phyloP scores from a whole-genome alignment of 2,113 vertebrate genomes.

The Callaeas wilsoni region DNA sequence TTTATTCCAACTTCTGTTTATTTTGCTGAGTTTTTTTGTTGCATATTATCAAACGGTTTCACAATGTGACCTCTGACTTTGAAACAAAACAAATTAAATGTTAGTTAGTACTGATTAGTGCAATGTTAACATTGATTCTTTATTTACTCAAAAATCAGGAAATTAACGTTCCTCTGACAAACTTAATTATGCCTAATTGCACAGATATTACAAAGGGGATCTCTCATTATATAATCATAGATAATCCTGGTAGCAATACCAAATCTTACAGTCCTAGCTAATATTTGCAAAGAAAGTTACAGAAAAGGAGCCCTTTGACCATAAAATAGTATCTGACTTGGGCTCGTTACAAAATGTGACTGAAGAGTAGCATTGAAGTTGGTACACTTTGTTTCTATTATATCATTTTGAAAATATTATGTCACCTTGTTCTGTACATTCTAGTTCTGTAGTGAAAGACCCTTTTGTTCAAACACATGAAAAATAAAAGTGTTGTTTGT shows the following conservation, averaged over 20 bases:
- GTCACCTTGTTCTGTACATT: neutral
- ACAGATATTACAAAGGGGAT: conserved; percentile 37
- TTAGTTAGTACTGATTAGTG: conserved; percentile 47
- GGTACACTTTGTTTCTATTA: neutral
- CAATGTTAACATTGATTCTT: conserved; percentile 34
- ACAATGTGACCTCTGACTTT: conserved; percentile 50
- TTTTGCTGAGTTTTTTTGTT: neutral
- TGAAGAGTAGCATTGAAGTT: neutral
- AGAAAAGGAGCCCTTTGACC: neutral
- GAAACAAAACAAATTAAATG: conserved; percentile 47
- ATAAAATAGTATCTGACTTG: neutral
- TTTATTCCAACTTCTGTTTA: conserved; percentile 32
- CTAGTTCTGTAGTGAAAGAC: neutral
- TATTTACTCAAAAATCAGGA: conserved; percentile 55
- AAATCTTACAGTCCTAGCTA: neutral
- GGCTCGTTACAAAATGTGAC: neutral
- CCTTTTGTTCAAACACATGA: neutral
- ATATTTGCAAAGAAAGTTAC: neutral
- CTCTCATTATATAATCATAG: conserved; percentile 15
- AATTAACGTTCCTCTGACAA: conserved; percentile 48
- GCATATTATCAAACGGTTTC: conserved; percentile 18
- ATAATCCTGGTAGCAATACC: neutral
- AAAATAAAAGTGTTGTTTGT: conserved; percentile 16
- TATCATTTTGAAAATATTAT: conserved; percentile 14
- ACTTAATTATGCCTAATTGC: conserved; percentile 49